Base-by-base conservation (phyloP, 1,140 invertebrate species). In the Oncopodura yosiiana region DNA sequence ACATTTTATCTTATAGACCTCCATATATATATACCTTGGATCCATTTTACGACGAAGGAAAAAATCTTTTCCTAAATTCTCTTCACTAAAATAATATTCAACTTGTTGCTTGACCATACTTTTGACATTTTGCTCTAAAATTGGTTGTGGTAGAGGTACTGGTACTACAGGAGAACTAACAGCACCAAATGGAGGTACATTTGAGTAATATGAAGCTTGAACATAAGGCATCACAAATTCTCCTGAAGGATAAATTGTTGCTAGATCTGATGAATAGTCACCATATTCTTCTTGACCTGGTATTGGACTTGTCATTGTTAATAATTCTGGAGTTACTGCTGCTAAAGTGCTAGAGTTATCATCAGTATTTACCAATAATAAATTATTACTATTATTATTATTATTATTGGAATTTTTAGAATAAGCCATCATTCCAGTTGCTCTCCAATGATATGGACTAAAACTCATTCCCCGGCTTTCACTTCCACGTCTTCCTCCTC, bases 31-130 rank as follows among this genome's bases (percentile, higher is more conserved):
- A n/a, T n/a, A n/a, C 66, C 95, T 81, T 11, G 79, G 66, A 66
- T 93, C 86, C 95, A 99, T 99, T 79, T 94, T 94, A 56, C 91
- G 80, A 49, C 95, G 79, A 61, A 99, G 75, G 73, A 94, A 99
- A 72, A 96, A 92, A 70, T 99, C 95, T 65, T 87, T 82, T 64
- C 86, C 80, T 43, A 99, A 75, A 75, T 99, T 99, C 66, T 97
- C 93, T 64, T 86, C 83, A 68, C 90, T 94, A 74, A 99, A 98
- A 78, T 99, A 99, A 74, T 98, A 99, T 75, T 99, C 94, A 70
- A 21, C 8, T 27, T 42, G 29, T 37, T 23, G 5, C 26, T 36
- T 19, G 8, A 34, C 16, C 45, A 27, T 8, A 49, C 3, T 24
- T 41, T 32, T 16, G 26, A 11, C 29, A 44, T 34, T 26, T 23